Base-by-base conservation (phyloP, 2,113 vertebrate species). In the Chaetura pelagica region DNA sequence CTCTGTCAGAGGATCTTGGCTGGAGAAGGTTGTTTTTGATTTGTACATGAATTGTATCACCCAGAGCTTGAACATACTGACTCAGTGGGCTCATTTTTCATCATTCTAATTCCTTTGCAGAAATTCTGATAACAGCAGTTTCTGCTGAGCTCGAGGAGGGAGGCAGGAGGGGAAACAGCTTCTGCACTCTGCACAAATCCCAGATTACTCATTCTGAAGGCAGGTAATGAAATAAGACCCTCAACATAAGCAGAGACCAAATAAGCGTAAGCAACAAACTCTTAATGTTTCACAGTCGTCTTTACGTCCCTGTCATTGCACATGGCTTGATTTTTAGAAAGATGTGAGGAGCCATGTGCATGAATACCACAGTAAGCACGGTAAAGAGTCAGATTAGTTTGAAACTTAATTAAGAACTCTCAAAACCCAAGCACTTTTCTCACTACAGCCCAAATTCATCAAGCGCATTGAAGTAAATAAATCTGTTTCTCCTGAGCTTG, bases 271-370 rank as follows among this genome's bases (percentile, higher is more conserved):
- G 51, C 11, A 35, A 32, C 51, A 81, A 61, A 55, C 24, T 15
- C 63, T 58, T 48, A 40, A 38, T 21, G 10, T 49, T 75, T 52
- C 34, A 9, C 0, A 0, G 48, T 46, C 3, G 0, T 76, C 58
- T 63, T 66, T 49, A 13, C 15, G 16, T 26, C 29, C 32, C 68
- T 29, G 4, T 16, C 4, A 1, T 23, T 40, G 27, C 27, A 40
- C 8, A 4, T 4, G 21, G 42, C 23, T 38, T 55, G 58, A 30
- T 49, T 66, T 52, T 68, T 21, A 32, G 48, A 34, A 35, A 27
- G 58, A 29, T 38, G 19, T 29, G 46, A 66, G 40, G 26, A 78
- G 32, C 30, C 27, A 20, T 0, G 1, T 61, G n/a, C 88, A 23
- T 6, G 48, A 51, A 68, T 15, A 12, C 10, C 38, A 71, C 26